These are phyloP conservation scores for Aphrocallistes beatrix DNA, from an alignment of 37 sponge, comb jelly and placozoan genomes.

Conservation along the genomic window DNA sequence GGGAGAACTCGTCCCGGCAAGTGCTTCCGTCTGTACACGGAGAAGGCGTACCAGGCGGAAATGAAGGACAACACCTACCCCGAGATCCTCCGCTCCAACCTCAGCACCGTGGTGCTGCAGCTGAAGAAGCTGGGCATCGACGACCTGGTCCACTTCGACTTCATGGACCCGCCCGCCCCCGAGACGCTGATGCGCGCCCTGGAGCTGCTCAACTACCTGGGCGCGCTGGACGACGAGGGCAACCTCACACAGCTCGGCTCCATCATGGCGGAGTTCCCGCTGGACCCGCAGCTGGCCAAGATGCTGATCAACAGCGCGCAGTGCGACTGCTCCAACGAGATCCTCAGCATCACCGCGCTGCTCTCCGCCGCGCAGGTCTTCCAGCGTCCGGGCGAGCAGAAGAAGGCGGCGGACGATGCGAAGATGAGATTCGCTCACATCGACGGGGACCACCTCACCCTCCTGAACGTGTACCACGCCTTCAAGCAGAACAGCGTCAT, in stretches of 20 bases:
- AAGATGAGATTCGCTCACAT: conserved; percentile 99
- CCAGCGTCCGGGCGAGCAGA: conserved; percentile 80
- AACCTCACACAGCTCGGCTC: conserved; percentile 90
- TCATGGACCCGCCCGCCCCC: conserved; percentile 99
- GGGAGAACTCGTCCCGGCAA: conserved; percentile 94
- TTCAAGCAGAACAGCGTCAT: conserved; percentile 93
- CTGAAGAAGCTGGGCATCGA: conserved; percentile 98
- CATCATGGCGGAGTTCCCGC: conserved; percentile 97
- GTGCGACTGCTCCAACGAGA: conserved; percentile 90
- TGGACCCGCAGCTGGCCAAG: conserved; percentile 94
- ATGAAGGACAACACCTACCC: conserved; percentile 99
- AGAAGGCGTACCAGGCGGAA: conserved; percentile 96
- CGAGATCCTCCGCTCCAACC: conserved; percentile 91
- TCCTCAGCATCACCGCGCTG: conserved; percentile 89
- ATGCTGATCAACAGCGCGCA: conserved; percentile 86
- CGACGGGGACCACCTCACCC: conserved; percentile 96
- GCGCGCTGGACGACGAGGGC: conserved; percentile 92
- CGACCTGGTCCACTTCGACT: conserved; percentile 98
- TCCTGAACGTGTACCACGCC: conserved; percentile 97
- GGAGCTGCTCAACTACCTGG: conserved; percentile 94
- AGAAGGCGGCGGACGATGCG: conserved; percentile 90
- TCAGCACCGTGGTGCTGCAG: conserved; percentile 91
- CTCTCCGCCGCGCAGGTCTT: conserved; percentile 80
- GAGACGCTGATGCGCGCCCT: conserved; percentile 97
- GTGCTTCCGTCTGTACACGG: conserved; percentile 97